Base-by-base conservation (phyloP, 1,140 invertebrate genomes). In the Ectropis grisescens region DNA sequence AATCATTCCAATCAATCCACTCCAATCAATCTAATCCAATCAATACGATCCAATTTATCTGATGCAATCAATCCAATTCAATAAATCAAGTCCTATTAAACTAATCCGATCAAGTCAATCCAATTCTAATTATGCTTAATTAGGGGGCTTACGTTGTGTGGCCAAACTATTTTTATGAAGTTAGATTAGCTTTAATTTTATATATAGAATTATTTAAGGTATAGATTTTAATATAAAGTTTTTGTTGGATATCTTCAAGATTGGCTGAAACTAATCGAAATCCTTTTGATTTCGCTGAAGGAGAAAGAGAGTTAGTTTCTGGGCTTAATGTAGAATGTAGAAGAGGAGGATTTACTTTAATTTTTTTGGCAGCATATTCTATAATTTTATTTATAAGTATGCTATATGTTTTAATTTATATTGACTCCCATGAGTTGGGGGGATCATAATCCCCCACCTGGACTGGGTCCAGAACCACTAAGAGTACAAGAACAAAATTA, bases 241-340 rank as follows among this genome's bases (percentile, higher is more conserved):
- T 87, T 47, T 70, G 85, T 55, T 85, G 85, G 56, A 79, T 88
- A 52, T 64, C 81, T 50, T 86, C 85, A 46, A 82, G 74, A 47
- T 82, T 91, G 68, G 88, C 87, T 30, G 89, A 91, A 70, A 88
- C 85, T 54, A 91, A 91, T 85, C 90, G 89, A 0, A 86, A 86
- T 58, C 89, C 88, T 41, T 91, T 91, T 89, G 90, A 92, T 89
- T 91, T 92, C 85, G 84, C 87, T 53, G 89, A 91, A 56, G 87
- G 88, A 0, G 88, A 92, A 62, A 89, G 85, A 28, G 89, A 92
- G 64, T 85, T 91, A 82, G 87, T 91, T 53, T 92, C 87, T 14
- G 89, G 89, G 6, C 91, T 89, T 90, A 91, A 91, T 87, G 75
- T 87, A 61, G 89, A 91, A 51, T 91, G 89, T 84, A 83, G 84